These are phyloP conservation scores for Irena cyanogastra DNA, from an alignment of 2,113 vertebrate species.

Conservation along the genomic window DNA sequence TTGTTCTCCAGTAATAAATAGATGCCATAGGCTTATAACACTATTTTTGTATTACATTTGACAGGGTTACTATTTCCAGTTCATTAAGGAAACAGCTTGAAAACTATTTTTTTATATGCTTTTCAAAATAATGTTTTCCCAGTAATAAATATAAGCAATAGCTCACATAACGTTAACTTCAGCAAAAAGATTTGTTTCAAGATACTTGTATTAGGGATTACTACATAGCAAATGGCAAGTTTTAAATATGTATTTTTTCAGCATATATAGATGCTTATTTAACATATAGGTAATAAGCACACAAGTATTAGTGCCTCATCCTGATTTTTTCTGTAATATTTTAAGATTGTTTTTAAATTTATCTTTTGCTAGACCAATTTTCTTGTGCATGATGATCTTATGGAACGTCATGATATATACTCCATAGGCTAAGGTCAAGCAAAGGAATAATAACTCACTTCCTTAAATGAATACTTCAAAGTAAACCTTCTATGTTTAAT, in stretches of 20 bases:
- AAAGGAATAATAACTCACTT: constrained; percentile 77
- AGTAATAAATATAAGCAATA: constrained; percentile 68
- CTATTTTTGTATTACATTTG: constrained; percentile 83
- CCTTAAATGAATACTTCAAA: constrained; percentile 77
- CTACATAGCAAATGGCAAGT: background rate
- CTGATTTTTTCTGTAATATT: background rate
- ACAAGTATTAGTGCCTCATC: background rate
- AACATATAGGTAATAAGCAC: background rate
- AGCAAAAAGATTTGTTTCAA: constrained; percentile 53
- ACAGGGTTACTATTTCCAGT: constrained; percentile 81
- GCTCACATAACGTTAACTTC: constrained; percentile 31
- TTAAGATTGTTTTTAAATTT: background rate
- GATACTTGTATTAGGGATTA: constrained; percentile 18
- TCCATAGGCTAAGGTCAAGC: constrained; percentile 73
- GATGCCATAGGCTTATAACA: constrained; percentile 79
- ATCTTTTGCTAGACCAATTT: constrained; percentile 3
- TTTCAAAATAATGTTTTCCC: constrained; percentile 74
- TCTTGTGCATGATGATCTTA: constrained; percentile 56
- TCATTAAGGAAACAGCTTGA: constrained; percentile 80
- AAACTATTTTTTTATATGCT: constrained; percentile 71
- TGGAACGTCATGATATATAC: constrained; percentile 71
- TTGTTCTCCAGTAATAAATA: constrained; percentile 82
- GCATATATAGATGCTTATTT: background rate
- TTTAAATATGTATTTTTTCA: constrained; percentile 1
- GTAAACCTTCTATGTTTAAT: constrained; percentile 74